Percentiles rank a stretch among this genome's conserved stretches.
These are phyloP conservation scores for Netelia virgata DNA, from an alignment of 2,888 invertebrate species.

Conservation along the genomic window DNA sequence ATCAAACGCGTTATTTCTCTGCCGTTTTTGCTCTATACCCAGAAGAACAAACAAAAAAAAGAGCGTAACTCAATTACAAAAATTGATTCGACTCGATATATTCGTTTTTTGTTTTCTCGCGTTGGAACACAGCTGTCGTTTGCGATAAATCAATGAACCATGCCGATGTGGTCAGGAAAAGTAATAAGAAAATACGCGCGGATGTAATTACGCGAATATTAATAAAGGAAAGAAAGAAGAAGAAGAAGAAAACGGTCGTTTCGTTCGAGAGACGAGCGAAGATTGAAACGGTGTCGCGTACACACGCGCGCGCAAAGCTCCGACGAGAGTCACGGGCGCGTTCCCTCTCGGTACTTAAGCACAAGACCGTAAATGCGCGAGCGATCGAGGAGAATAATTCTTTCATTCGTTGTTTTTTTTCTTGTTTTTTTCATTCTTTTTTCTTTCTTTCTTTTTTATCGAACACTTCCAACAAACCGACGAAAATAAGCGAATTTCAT, in stretches of 20 bases:
- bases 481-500: conserved; percentile 70
- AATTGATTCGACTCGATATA: background rate
- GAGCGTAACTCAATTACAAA: background rate
- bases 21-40: background rate
- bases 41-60: background rate
- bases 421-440: too few relatives aligned
- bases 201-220: too few relatives aligned
- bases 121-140: too few relatives aligned
- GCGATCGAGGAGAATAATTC: conserved; percentile 41
- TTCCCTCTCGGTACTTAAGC: conserved; percentile 46
- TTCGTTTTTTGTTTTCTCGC: too few relatives aligned
- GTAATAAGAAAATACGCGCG: too few relatives aligned
- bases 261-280: conserved; percentile 52
- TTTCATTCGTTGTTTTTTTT: conserved; percentile 24
- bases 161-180: too few relatives aligned
- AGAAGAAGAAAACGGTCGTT: conserved; percentile 28
- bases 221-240: conserved; percentile 13
- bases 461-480: conserved; percentile 55
- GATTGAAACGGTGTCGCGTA: conserved; percentile 58
- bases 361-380: conserved; percentile 51
- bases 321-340: conserved; percentile 21
- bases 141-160: too few relatives aligned
- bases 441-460: conserved; percentile 44
- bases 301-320: conserved; percentile 25
- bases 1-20: conserved; percentile 58